These are phyloP conservation scores for Drosophila kuntzei DNA, from an alignment of 2,888 invertebrate species.

Conservation along the genomic window DNA sequence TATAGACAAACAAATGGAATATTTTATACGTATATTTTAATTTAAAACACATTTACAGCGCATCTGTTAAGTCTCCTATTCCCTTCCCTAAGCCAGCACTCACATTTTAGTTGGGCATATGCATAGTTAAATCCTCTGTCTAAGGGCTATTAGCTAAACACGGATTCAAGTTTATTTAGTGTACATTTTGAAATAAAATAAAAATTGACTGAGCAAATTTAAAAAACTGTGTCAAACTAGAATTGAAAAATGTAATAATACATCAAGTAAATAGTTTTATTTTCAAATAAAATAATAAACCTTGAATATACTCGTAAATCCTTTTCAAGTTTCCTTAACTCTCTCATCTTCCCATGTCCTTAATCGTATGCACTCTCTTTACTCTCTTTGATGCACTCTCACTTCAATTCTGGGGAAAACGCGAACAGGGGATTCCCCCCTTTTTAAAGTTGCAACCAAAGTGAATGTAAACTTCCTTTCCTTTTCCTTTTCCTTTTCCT, in stretches of 20 bases:
- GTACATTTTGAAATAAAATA: not conserved
- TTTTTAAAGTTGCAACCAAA: slow-evolving; percentile 15
- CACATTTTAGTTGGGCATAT: not conserved
- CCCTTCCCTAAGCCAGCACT: too few species aligned
- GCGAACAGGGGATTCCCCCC: not conserved
- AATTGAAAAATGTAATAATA: not conserved
- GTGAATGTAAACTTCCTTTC: slow-evolving; percentile 15
- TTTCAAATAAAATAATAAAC: not conserved
- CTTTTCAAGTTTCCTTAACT: not conserved
- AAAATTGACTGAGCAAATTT: not conserved
- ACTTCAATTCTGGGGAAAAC: not conserved
- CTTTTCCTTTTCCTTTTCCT: not conserved
- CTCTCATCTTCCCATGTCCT: not conserved
- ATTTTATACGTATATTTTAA: too few species aligned
- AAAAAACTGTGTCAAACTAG: not conserved
- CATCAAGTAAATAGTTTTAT: not conserved
- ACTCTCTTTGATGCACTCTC: not conserved
- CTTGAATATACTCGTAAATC: not conserved
- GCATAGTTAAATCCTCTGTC: slow-evolving; percentile 7
- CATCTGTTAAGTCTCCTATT: not conserved
- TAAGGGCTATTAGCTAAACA: slow-evolving; percentile 6
- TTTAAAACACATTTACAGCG: not conserved
- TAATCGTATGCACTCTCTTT: not conserved
- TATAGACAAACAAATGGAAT: too few species aligned
- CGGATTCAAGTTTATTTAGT: not conserved